Evolutionary conservation across 2,888 invertebrate species (phyloP).

Genomic region (Agrotis exclamationis): DNA sequence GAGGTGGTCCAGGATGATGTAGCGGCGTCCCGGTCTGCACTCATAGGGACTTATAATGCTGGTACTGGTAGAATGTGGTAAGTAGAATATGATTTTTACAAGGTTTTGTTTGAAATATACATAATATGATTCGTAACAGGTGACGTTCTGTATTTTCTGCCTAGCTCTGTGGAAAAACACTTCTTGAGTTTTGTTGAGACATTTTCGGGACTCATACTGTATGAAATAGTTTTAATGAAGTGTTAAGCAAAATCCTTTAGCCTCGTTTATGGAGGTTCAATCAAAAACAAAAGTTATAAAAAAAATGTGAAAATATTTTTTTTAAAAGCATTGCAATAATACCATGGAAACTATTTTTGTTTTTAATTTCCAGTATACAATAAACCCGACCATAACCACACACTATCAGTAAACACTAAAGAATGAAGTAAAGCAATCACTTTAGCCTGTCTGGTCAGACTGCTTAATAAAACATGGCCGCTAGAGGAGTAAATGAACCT

Average conservation of each 20-base stretch:
- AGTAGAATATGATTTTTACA: constrained; percentile 8
- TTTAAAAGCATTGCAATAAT: too few species aligned
- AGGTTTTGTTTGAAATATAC: not conserved
- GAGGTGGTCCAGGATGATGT: constrained; percentile 19
- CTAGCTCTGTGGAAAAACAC: too few species aligned
- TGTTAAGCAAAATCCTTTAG: too few species aligned
- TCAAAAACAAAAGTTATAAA: too few species aligned
- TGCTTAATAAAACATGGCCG: constrained; percentile 58
- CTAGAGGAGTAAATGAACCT: constrained; percentile 33
- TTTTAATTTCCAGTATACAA: too few species aligned
- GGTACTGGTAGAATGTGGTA: not conserved
- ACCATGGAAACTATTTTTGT: too few species aligned
- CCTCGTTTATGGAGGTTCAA: too few species aligned
- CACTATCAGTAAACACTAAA: constrained; percentile 23
- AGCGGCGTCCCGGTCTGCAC: constrained; percentile 6
- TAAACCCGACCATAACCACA: not conserved
- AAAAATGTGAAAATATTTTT: too few species aligned
- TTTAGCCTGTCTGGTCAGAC: constrained; percentile 46
- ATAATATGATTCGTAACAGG: too few species aligned
- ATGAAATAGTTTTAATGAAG: too few species aligned
- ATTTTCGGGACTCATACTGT: not conserved
- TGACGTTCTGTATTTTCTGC: too few species aligned
- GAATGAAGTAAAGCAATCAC: constrained; percentile 52
- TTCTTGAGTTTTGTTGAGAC: too few species aligned
- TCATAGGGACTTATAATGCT: constrained; percentile 35